These are phyloP conservation scores for Coilia nasus DNA, from an alignment of 2,797 vertebrate species.

Conservation along the genomic window DNA sequence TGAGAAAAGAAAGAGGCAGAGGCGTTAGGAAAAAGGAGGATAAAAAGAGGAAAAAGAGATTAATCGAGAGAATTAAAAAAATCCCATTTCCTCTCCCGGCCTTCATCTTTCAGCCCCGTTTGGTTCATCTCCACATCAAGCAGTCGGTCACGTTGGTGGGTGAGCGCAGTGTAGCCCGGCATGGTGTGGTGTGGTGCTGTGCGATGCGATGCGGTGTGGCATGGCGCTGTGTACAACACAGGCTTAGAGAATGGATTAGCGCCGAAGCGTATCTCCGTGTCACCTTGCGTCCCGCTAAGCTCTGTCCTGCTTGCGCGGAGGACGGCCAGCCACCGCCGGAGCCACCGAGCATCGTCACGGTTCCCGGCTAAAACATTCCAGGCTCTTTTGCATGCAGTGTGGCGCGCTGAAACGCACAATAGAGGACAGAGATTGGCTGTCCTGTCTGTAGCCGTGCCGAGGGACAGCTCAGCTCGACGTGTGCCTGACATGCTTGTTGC, in stretches of 20 bases:
- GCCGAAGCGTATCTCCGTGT: not conserved
- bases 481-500: not conserved
- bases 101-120: too few relatives aligned
- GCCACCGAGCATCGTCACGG: too few relatives aligned
- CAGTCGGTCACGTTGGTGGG: too few relatives aligned
- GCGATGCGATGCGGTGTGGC: not conserved
- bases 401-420: not conserved
- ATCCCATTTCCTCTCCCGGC: too few relatives aligned
- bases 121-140: too few relatives aligned
- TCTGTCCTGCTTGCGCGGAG: not conserved
- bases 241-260: conserved; percentile 10
- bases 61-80: too few relatives aligned
- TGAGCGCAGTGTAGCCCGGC: too few relatives aligned
- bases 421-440: not conserved
- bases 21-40: not conserved
- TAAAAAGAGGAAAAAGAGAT: too few relatives aligned
- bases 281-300: not conserved
- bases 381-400: not conserved
- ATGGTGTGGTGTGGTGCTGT: not conserved
- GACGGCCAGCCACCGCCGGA: not conserved
- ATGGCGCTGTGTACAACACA: not conserved
- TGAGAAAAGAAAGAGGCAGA: not conserved
- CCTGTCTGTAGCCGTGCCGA: not conserved
- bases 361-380: not conserved
- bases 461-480: not conserved